These are phyloP conservation scores for Rhagonycha lutea DNA, from an alignment of 2,888 invertebrate genomes.

Conservation along the genomic window DNA sequence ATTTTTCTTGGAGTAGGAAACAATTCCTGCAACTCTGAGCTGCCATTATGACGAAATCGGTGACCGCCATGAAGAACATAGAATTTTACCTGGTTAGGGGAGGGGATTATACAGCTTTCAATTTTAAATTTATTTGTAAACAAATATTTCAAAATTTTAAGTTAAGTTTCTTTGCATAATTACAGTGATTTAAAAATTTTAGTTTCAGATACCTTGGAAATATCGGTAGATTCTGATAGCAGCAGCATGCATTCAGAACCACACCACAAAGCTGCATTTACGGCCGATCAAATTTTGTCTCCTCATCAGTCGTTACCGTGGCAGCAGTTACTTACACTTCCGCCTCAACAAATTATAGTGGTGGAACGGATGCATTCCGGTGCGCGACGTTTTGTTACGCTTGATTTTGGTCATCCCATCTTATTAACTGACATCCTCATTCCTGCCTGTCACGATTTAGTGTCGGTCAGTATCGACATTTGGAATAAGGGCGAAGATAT, in stretches of 20 bases:
- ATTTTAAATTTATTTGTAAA: background rate
- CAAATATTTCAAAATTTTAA: background rate
- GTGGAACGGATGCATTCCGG: conserved; percentile 94
- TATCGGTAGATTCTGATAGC: conserved; percentile 28
- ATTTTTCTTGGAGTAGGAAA: too few species aligned
- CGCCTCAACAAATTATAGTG: conserved; percentile 82
- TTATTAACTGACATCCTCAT: conserved; percentile 85
- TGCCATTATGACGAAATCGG: too few species aligned
- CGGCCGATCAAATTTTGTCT: conserved; percentile 42
- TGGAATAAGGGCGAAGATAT: conserved; percentile 88
- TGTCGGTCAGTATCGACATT: conserved; percentile 85
- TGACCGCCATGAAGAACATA: too few species aligned
- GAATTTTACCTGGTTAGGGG: too few species aligned
- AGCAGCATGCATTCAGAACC: conserved; percentile 26
- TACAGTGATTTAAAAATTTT: conserved; percentile 2
- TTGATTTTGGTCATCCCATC: conserved; percentile 88
- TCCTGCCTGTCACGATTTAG: conserved; percentile 79
- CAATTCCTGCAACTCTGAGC: background rate
- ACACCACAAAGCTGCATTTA: conserved; percentile 30
- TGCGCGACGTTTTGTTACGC: conserved; percentile 86
- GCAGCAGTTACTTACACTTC: conserved; percentile 77
- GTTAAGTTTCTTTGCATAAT: background rate
- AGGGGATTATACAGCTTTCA: too few species aligned
- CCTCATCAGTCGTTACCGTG: conserved; percentile 61
- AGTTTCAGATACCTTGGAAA: conserved; percentile 29